Conservation (phyloP, 2,113 vertebrate species). For the crab-eating macaque (Macaca fascicularis) region T2T-MFA8v1.1 NC_088377.1:46797001-46797500, state of each 20-base stretch:
- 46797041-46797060: not conserved
- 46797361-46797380: not conserved
- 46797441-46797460: no score
- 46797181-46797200: not conserved
- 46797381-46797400: not conserved
- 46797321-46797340: not conserved
- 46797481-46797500: no score
- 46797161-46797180: not conserved
- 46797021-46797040: not conserved
- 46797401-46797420: no score
- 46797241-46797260: accelerated
- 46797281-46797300: accelerated
- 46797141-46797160: not conserved
- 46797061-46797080: not conserved
- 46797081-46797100: not conserved
- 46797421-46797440: no score
- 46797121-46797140: not conserved
- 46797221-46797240: not conserved
- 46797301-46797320: not conserved
- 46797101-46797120: not conserved
- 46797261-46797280: not conserved
- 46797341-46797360: not conserved
- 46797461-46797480: no score
- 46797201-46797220: not conserved
- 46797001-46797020: not conserved